phyloP scores from a whole-genome alignment of 2,797 vertebrate genomes.

The Benthosema pterotum region DNA sequence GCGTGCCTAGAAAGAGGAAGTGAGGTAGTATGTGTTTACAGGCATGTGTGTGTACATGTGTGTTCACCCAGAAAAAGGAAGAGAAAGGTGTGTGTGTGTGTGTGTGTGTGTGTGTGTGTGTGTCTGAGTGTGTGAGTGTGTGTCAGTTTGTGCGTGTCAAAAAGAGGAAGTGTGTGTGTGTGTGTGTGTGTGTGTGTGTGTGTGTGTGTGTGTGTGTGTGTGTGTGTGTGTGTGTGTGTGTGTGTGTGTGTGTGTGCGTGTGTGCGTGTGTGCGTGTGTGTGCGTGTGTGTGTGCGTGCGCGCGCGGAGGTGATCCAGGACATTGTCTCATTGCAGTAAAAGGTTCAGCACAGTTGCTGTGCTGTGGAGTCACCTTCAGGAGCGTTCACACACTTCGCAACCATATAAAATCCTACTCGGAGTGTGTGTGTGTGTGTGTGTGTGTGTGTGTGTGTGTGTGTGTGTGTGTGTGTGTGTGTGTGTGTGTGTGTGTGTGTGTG shows the following conservation, averaged over 20 bases:
- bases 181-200: slow-evolving; percentile 1
- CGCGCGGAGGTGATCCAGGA: slow-evolving; percentile 54
- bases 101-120: slow-evolving; percentile 9
- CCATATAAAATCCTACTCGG: slow-evolving; percentile 56
- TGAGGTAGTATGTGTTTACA: background rate
- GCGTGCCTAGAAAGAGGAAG: too few species aligned
- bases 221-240: too few species aligned
- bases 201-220: slow-evolving; percentile 18
- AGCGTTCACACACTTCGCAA: slow-evolving; percentile 42
- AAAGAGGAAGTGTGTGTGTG: too few species aligned
- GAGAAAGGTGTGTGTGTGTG: background rate
- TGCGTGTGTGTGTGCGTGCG: slow-evolving; percentile 20
- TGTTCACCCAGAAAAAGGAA: too few species aligned
- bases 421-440: background rate
- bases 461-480: slow-evolving; percentile 1
- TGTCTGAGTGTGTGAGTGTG: background rate
- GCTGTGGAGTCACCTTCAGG: slow-evolving; percentile 65
- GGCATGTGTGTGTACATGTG: background rate
- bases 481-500: slow-evolving; percentile 2
- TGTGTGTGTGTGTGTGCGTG: too few species aligned
- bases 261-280: too few species aligned
- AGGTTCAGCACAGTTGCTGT: slow-evolving; percentile 51
- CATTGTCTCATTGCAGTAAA: slow-evolving; percentile 63
- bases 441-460: slow-evolving; percentile 1
- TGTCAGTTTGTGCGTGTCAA: slow-evolving; percentile 20